Evolutionary conservation across 2,113 vertebrate species (phyloP).

Genomic region (Corynorhinus townsendii): DNA sequence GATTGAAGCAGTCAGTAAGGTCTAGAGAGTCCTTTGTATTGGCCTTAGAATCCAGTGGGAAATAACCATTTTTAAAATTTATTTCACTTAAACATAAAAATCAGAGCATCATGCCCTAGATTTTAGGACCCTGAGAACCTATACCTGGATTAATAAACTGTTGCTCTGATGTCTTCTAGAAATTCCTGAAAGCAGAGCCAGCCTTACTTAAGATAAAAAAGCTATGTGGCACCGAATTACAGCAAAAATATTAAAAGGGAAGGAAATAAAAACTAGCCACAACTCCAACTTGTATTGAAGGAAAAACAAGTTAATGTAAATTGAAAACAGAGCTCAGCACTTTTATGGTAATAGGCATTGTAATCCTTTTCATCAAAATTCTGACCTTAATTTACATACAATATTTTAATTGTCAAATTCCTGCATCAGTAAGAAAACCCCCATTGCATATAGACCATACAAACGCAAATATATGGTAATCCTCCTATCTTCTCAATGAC

Average conservation of each 20-base stretch:
- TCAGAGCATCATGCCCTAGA: neutral
- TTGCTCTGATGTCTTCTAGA: neutral
- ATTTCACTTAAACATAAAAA: neutral
- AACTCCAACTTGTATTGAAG: neutral
- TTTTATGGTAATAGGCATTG: neutral
- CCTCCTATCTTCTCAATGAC: neutral
- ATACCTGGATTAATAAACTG: neutral
- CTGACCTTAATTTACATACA: neutral
- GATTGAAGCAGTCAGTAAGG: neutral
- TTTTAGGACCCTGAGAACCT: neutral
- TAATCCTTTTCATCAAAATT: neutral
- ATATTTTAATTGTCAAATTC: neutral
- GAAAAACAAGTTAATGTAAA: neutral
- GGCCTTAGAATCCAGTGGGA: neutral
- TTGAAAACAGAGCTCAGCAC: neutral
- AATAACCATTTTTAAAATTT: neutral
- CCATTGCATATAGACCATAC: neutral
- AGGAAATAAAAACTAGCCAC: neutral
- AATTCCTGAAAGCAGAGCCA: neutral
- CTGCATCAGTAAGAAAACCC: neutral
- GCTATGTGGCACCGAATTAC: neutral
- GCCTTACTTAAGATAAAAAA: neutral
- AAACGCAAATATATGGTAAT: neutral
- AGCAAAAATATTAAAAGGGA: neutral
- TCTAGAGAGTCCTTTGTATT: neutral